These are phyloP conservation scores for Athalia rosae DNA, from an alignment of 2,888 invertebrate genomes.

Conservation along the genomic window DNA sequence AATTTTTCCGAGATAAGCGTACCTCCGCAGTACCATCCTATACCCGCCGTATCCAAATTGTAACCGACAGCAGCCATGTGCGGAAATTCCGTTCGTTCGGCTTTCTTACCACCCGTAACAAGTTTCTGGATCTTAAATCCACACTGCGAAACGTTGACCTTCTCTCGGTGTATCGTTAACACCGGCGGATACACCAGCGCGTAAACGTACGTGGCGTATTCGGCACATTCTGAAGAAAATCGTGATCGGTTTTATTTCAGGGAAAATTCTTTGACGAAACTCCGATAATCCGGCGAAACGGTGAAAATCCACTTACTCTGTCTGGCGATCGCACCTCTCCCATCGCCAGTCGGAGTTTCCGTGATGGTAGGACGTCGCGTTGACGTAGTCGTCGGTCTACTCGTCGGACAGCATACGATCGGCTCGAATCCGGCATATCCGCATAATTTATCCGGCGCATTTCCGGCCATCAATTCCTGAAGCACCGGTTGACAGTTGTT, in stretches of 20 bases:
- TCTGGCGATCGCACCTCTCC: slow-evolving; percentile 50
- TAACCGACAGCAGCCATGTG: slow-evolving; percentile 68
- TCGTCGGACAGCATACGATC: slow-evolving; percentile 64
- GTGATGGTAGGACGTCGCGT: neutral
- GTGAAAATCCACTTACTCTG: slow-evolving; percentile 54
- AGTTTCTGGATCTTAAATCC: slow-evolving; percentile 59
- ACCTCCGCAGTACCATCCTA: slow-evolving; percentile 74
- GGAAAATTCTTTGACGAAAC: neutral
- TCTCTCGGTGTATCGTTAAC: slow-evolving; percentile 38
- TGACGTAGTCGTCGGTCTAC: neutral
- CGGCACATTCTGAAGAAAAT: slow-evolving; percentile 62
- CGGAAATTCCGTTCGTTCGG: slow-evolving; percentile 66
- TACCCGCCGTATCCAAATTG: neutral
- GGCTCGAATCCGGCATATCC: slow-evolving; percentile 55
- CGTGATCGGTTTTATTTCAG: slow-evolving; percentile 16
- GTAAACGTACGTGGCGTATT: slow-evolving; percentile 62
- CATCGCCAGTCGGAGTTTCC: neutral
- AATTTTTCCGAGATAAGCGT: slow-evolving; percentile 79
- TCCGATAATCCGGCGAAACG: neutral
- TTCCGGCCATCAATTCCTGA: slow-evolving; percentile 58
- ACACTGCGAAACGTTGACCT: slow-evolving; percentile 62
- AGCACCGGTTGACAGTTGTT: slow-evolving; percentile 57
- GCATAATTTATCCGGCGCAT: slow-evolving; percentile 55
- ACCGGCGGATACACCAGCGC: slow-evolving; percentile 52
- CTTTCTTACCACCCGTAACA: slow-evolving; percentile 65